These are phyloP conservation scores for Trialeurodes vaporariorum DNA, from an alignment of 1,140 invertebrate genomes.

Conservation along the genomic window DNA sequence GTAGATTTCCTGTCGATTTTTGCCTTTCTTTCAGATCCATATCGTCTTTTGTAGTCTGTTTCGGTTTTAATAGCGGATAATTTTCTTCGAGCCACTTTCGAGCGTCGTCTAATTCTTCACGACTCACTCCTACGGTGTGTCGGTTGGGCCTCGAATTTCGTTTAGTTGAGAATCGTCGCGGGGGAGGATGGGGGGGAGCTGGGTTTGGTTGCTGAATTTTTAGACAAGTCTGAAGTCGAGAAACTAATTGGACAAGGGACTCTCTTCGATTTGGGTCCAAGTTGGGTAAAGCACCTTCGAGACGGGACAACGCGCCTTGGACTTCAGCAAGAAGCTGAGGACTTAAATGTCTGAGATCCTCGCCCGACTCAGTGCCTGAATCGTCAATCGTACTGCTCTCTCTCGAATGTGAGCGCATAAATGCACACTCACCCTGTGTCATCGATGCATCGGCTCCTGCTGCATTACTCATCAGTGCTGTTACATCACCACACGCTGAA, in stretches of 20 bases:
- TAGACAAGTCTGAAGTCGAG: conserved; percentile 57
- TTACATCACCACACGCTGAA: conserved; percentile 45
- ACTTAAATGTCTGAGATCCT: conserved; percentile 36
- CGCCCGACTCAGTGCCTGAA: conserved; percentile 54
- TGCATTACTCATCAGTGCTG: conserved; percentile 36
- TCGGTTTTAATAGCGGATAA: background rate
- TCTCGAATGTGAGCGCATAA: background rate
- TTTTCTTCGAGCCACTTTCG: conserved; percentile 54
- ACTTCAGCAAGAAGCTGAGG: conserved; percentile 56
- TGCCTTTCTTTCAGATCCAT: background rate
- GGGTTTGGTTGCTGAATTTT: conserved; percentile 29
- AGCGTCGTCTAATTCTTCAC: conserved; percentile 62
- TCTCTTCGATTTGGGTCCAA: conserved; percentile 40
- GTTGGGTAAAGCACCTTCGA: conserved; percentile 54
- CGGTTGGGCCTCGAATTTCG: conserved; percentile 34
- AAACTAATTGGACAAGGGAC: conserved; percentile 58
- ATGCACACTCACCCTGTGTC: background rate
- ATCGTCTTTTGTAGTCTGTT: background rate
- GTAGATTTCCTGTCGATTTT: conserved; percentile 15
- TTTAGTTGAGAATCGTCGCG: conserved; percentile 23
- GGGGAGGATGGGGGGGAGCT: conserved; percentile 20
- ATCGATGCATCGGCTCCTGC: conserved; percentile 2
- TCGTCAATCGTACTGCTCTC: conserved; percentile 35
- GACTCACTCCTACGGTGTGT: conserved; percentile 68
- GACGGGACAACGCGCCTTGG: conserved; percentile 55